Conservation (phyloP, 2,113 vertebrate genomes). For the Centropus unirufus region DNA sequence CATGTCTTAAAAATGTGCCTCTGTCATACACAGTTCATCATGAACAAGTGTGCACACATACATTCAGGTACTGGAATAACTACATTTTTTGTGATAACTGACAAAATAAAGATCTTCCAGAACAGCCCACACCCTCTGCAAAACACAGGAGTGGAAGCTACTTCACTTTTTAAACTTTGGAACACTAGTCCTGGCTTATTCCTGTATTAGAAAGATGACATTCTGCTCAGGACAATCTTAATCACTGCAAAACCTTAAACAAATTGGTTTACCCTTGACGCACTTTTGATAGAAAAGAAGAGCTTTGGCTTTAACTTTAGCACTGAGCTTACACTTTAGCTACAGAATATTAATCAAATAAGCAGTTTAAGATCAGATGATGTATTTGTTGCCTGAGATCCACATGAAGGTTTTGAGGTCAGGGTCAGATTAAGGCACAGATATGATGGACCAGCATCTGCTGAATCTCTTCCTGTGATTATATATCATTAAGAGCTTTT, state of each 20-base stretch:
- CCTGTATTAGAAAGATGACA: neutral
- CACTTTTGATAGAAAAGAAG: neutral
- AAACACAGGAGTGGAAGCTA: neutral
- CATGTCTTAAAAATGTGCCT: neutral
- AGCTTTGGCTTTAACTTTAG: neutral
- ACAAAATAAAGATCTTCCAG: neutral
- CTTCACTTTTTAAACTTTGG: neutral
- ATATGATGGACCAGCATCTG: neutral
- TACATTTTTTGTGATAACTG: neutral
- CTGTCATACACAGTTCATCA: neutral
- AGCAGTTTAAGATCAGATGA: neutral
- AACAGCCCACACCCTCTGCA: neutral
- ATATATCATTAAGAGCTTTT: neutral
- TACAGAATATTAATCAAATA: neutral
- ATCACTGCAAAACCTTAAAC: neutral
- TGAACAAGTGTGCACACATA: neutral
- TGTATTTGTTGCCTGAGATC: neutral
- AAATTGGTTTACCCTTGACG: neutral
- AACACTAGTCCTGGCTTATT: neutral
- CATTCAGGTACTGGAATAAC: neutral
- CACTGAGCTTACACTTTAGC: neutral
- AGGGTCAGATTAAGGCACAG: neutral
- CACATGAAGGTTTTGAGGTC: neutral
- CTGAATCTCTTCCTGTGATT: neutral
- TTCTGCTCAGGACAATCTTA: neutral